A percentile compares a stretch with the other conserved stretches of the same genome.
phyloP scores from a whole-genome alignment of 2,888 invertebrate genomes.

The Helicoverpa assulta region DNA sequence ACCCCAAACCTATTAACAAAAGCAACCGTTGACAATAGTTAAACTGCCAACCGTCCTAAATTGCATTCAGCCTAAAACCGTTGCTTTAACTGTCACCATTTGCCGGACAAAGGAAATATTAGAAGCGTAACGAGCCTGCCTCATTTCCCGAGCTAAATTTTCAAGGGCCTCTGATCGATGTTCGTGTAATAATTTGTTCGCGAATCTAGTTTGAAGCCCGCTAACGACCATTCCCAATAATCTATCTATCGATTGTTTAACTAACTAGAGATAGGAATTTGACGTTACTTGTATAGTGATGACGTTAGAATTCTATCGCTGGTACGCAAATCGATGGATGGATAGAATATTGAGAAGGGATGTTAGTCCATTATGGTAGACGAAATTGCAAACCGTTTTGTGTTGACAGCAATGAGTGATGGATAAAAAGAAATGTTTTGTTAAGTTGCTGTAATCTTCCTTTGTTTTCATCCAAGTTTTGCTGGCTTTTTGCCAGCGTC shows the following conservation, averaged over 20 bases:
- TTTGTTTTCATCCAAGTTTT: slow-evolving; percentile 28
- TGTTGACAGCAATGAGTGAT: slow-evolving; percentile 42
- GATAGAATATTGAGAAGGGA: too few relatives aligned
- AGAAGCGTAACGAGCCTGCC: slow-evolving; percentile 33
- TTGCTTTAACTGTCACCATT: slow-evolving; percentile 24
- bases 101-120: slow-evolving; percentile 51
- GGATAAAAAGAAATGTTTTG: slow-evolving; percentile 47
- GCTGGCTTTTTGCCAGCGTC: slow-evolving; percentile 21
- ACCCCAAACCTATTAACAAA: slow-evolving; percentile 20
- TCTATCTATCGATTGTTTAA: too few relatives aligned
- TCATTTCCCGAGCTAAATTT: slow-evolving; percentile 45
- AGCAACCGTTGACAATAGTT: slow-evolving; percentile 19
- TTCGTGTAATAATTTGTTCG: slow-evolving; percentile 44
- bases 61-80: slow-evolving; percentile 30
- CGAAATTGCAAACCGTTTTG: slow-evolving; percentile 37
- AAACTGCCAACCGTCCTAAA: slow-evolving; percentile 23
- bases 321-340: too few relatives aligned
- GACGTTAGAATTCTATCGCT: too few relatives aligned
- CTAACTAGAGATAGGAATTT: too few relatives aligned
- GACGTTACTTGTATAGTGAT: too few relatives aligned
- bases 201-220: slow-evolving; percentile 44
- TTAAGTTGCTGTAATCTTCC: slow-evolving; percentile 36
- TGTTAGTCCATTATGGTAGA: slow-evolving; percentile 23
- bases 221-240: neutral
- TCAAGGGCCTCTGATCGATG: slow-evolving; percentile 44